Evolutionary conservation across 2,888 invertebrate genomes (phyloP).

Genomic region (Hofmannophila pseudospretella): DNA sequence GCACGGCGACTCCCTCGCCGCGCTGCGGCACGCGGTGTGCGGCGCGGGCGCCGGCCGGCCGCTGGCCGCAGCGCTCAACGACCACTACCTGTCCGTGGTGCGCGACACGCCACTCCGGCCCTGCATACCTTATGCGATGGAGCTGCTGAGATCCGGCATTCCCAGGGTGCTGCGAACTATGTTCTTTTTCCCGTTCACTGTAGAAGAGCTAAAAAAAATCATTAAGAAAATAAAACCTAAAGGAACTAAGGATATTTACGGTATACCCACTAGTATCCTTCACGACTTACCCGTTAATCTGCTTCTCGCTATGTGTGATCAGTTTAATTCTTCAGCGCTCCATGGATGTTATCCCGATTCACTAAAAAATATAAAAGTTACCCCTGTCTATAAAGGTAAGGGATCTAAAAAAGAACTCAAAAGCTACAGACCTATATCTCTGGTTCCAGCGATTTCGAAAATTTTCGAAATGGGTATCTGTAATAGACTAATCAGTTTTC

Average conservation of each 20-base stretch:
- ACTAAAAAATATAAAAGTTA: not conserved
- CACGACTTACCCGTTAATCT: not conserved
- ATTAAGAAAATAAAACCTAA: not conserved
- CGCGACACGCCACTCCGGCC: slow-evolving; percentile 1
- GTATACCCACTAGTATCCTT: not conserved
- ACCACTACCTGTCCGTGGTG: slow-evolving; percentile 5
- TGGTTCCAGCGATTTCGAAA: slow-evolving; percentile 2
- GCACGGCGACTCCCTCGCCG: not conserved
- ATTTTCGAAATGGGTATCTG: slow-evolving; percentile 5
- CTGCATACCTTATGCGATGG: not conserved
- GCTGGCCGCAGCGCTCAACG: not conserved
- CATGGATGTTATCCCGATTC: not conserved
- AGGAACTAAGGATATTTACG: not conserved
- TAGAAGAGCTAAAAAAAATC: not conserved
- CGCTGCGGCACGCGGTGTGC: not conserved
- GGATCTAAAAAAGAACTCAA: slow-evolving; percentile 2
- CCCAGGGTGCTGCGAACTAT: not conserved
- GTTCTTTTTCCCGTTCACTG: slow-evolving; percentile 1
- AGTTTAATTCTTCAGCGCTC: not conserved
- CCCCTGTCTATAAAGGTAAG: not conserved
- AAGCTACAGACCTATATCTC: slow-evolving; percentile 3
- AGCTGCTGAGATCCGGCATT: not conserved
- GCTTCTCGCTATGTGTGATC: not conserved
- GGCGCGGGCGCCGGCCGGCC: not conserved
- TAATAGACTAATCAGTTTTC: not conserved